Evolutionary conservation across 2,888 invertebrate species (phyloP).

Genomic region (Coelinius sp.): DNA sequence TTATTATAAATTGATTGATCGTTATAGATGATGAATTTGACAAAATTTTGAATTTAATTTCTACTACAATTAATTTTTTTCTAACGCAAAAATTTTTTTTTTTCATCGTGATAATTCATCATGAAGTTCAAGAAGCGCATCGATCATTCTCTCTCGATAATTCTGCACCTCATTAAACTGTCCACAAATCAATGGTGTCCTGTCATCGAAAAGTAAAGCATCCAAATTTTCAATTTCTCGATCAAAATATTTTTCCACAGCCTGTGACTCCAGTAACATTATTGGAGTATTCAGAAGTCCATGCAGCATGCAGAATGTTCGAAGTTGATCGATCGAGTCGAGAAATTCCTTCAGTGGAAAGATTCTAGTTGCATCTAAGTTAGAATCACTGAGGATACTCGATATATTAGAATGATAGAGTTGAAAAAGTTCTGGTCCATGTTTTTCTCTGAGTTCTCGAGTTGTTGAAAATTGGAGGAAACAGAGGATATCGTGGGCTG

Average conservation of each 20-base stretch:
- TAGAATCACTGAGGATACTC: conserved; percentile 44
- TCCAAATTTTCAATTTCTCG: conserved; percentile 52
- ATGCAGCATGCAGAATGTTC: conserved; percentile 52
- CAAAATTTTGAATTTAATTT: no score
- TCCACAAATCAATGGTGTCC: conserved; percentile 54
- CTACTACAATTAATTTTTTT: no score
- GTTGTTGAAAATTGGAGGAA: conserved; percentile 65
- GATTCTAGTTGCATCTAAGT: conserved; percentile 44
- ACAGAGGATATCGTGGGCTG: conserved; percentile 64
- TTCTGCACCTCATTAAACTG: conserved; percentile 49
- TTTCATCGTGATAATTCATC: conserved; percentile 39
- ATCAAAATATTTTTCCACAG: conserved; percentile 55
- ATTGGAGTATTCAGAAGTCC: conserved; percentile 58
- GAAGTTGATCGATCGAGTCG: conserved; percentile 55
- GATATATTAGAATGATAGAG: conserved; percentile 57
- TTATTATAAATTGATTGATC: no score
- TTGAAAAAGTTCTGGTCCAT: conserved; percentile 55
- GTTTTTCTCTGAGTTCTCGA: conserved; percentile 52
- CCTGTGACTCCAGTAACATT: conserved; percentile 55
- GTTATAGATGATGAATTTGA: no score
- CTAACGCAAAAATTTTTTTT: no score
- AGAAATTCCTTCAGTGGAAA: conserved; percentile 55
- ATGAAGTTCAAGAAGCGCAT: conserved; percentile 56
- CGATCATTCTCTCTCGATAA: conserved; percentile 56
- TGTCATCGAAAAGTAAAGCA: conserved; percentile 54